Base-by-base conservation (phyloP, 2,113 vertebrate species). In the Alethe diademata region DNA sequence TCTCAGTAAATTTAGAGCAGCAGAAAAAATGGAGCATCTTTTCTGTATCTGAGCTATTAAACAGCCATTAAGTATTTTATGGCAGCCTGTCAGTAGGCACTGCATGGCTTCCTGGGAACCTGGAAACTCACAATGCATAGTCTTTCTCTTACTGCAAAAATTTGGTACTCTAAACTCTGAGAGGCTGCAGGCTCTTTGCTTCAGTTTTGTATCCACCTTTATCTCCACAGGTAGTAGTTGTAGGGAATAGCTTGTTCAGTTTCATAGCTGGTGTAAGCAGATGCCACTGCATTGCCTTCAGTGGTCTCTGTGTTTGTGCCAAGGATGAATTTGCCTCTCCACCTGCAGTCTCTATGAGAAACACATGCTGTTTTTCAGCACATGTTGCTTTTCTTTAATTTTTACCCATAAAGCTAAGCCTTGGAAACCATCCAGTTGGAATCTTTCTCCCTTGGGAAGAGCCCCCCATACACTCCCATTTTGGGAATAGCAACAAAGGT, bases 1-100 rank as follows among this genome's bases (percentile, higher is more conserved):
- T 71, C 75, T 94, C 60, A 56, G 67, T 35, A 93, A 71, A 88
- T 83, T 94, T 94, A 53, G 31, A 94, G 72, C 26, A 94, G 51
- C 64, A 90, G 58, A 86, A 51, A 88, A 90, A 86, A 81, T 48
- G 64, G 56, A 86, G n/a, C 47, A 74, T 71, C 64, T 73, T 91
- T 85, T 76, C 62, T 79, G 57, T 81, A 45, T 92, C 58, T 61
- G 48, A 95, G 64, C 53, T 92, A 51, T 93, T 88, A 81, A 92
- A 78, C 51, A 90, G 23, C 40, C 72, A 69, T 78, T 53, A 73
- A 82, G 56, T 48, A 38, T 90, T 90, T 78, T 81, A 51, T 57
- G 65, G 24, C 71, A 92, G 67, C 19, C 67, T 94, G 51, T 85
- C 80, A 69, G 54, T 75, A 85, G 58, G 42, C 62, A 19, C 18